Evolutionary conservation across 2,888 invertebrate genomes (phyloP), one percentile per base, ranked within the genome.

Genomic region (Schrankia costaestrigalis): DNA sequence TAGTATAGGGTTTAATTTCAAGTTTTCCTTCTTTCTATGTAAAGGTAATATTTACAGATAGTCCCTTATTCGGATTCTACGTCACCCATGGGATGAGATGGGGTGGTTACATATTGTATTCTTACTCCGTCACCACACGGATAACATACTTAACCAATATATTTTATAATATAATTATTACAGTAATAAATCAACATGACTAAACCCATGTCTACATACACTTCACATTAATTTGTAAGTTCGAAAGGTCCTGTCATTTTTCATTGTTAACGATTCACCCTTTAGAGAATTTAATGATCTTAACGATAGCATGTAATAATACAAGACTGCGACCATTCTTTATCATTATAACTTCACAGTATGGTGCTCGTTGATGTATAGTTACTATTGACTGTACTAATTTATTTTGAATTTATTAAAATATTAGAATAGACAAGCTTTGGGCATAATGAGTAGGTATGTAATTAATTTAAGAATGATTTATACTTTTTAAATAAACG

Each of bases 301-400:
- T 63, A 69, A 71, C 71, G 71, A 73, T 71, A 58, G 56, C 45
- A 54, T 65, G 69, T 69, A 69, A 67, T 69, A 58, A 64, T 68
- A 62, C 43, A 46, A 58, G 57, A 47, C 55, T 55, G 52, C 51
- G 63, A 63, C 66, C 73, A 71, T 74, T 50, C 48, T 62, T 73
- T 65, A 76, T 66, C 63, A 63, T 66, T 65, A 65, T 42, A 46
- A 39, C 41, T 46, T 55, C 76, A 8, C 78, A 78, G 75, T 76
- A 53, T 75, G 76, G 60, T 65, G 61, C 58, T 61, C 47, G 48
- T 67, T 71, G 77, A 82, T 80, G 64, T 74, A 80, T 76, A 56
- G 70, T 63, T 38, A 21, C 48, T 45, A 63, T 63, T 60, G 43
- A 56, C 46, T 51, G 46, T 48, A 63, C 67, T 63, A 63, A 65